A percentile compares a stretch with the other conserved stretches of the same genome.
phyloP scores from a whole-genome alignment of 2,888 invertebrate genomes.

The Cepaea hortensis region DNA sequence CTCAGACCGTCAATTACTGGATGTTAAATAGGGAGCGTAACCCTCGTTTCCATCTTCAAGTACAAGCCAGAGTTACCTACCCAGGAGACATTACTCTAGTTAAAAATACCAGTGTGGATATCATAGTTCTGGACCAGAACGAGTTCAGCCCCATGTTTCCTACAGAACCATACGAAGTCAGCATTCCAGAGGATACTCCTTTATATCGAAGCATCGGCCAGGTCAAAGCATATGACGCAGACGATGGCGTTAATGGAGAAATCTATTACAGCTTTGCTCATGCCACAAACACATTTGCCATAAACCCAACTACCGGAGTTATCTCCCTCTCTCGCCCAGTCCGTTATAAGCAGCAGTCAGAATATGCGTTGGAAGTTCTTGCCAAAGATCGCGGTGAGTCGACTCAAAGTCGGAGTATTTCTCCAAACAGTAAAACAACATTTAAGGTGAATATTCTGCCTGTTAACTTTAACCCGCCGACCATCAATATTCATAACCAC shows the following conservation, averaged over 20 bases:
- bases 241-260: constrained; percentile 95
- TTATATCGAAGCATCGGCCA: constrained; percentile 86
- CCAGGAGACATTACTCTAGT: constrained; percentile 77
- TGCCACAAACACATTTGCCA: constrained; percentile 85
- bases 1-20: constrained; percentile 89
- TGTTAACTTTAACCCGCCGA: constrained; percentile 91
- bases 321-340: constrained; percentile 89
- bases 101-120: constrained; percentile 78
- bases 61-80: constrained; percentile 81
- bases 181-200: constrained; percentile 91
- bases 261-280: constrained; percentile 95
- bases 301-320: constrained; percentile 94
- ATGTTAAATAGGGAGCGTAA: constrained; percentile 94
- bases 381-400: constrained; percentile 89
- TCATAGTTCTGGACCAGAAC: constrained; percentile 75
- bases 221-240: constrained; percentile 92
- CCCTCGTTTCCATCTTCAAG: constrained; percentile 87
- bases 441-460: constrained; percentile 84
- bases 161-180: constrained; percentile 89
- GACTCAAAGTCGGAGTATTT: constrained; percentile 45
- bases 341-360: constrained; percentile 82
- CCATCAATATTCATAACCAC: constrained; percentile 85
- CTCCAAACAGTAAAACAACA: constrained; percentile 80
- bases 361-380: constrained; percentile 86
- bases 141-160: constrained; percentile 96